Conservation (phyloP, 2,888 invertebrate species). For the Patella depressa region DNA sequence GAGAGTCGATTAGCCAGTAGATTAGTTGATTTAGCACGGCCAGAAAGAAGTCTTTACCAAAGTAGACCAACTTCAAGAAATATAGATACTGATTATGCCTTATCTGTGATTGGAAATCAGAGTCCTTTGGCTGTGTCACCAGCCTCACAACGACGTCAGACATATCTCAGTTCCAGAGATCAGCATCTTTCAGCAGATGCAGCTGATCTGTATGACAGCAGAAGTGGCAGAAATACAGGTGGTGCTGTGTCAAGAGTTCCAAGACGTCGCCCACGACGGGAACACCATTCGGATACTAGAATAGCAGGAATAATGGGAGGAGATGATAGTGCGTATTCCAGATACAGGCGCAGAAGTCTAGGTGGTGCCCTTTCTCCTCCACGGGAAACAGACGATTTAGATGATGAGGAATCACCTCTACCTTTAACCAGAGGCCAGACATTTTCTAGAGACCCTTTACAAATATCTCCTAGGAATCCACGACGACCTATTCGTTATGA, state of each 20-base stretch:
- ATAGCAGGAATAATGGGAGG: conserved; percentile 37
- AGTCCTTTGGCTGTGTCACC: background rate
- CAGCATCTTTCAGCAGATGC: background rate
- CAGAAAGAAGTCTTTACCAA: background rate
- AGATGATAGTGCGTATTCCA: conserved; percentile 14
- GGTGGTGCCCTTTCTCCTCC: conserved; percentile 33
- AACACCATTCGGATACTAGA: conserved; percentile 53
- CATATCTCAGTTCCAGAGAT: background rate
- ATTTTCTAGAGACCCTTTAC: conserved; percentile 40
- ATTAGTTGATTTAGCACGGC: conserved; percentile 2
- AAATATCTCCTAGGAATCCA: conserved; percentile 36
- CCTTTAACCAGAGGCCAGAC: conserved; percentile 36
- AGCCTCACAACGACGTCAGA: background rate
- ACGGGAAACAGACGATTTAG: conserved; percentile 21
- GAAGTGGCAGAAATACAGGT: background rate
- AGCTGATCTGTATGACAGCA: background rate
- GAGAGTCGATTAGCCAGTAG: background rate
- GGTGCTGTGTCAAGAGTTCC: background rate
- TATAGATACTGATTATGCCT: background rate
- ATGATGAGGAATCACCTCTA: conserved; percentile 19
- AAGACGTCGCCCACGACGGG: conserved; percentile 41
- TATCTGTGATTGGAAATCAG: background rate
- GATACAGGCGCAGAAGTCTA: conserved; percentile 31
- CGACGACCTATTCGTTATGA: background rate
- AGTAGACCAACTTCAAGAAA: conserved; percentile 2